These are phyloP conservation scores for Mus minutoides DNA, from an alignment of 2,797 vertebrate species.

Conservation along the genomic window DNA sequence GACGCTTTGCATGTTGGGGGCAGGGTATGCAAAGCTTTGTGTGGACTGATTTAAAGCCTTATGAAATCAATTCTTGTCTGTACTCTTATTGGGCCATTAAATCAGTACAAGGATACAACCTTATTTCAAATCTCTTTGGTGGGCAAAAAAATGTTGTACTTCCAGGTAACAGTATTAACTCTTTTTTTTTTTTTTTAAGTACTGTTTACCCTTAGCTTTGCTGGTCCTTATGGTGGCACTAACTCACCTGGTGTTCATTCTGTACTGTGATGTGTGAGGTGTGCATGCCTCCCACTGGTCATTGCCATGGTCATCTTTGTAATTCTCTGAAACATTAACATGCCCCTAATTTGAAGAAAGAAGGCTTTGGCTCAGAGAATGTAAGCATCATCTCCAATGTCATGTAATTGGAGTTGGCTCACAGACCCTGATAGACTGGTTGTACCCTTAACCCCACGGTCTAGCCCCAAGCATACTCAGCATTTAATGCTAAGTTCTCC, in stretches of 20 bases:
- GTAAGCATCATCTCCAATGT: background rate
- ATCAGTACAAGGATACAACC: background rate
- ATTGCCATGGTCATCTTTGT: background rate
- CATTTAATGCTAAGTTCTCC: background rate
- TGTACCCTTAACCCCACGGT: background rate
- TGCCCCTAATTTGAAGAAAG: background rate
- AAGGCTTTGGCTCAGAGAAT: background rate
- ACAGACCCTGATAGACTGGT: background rate
- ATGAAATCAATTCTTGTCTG: fast-evolving
- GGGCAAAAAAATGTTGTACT: background rate
- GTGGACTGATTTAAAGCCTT: background rate
- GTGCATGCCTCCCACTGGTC: background rate
- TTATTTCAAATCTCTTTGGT: background rate
- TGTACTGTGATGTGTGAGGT: background rate
- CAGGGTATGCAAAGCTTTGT: background rate
- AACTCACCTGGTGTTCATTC: background rate
- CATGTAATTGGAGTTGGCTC: background rate
- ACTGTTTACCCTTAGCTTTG: background rate
- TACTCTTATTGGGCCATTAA: background rate
- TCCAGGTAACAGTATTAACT: background rate
- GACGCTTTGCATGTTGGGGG: background rate
- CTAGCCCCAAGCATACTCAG: background rate
- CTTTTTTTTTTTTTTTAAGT: background rate
- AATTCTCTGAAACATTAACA: background rate
- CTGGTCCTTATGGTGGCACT: background rate